Base-by-base conservation (phyloP, 2,888 invertebrate species). In the Plebejus anna region DNA sequence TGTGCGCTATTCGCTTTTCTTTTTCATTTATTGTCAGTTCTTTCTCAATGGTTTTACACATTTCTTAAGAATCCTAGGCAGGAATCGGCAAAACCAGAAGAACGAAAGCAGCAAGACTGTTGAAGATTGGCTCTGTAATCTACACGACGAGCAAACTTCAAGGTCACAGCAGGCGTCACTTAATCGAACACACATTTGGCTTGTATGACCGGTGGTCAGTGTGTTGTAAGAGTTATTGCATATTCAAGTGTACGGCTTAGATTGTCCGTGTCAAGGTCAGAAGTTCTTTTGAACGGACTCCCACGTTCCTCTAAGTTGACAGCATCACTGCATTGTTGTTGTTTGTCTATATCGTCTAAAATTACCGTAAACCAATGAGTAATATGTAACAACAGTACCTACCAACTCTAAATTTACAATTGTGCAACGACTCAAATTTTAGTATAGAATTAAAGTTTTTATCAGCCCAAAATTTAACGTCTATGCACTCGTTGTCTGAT, bases 211-310 rank as follows among this genome's bases (percentile, higher is more conserved):
- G 16, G 73, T 73, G 51, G 73, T 71, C 71, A 42, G 38, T 13
- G 57, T 76, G 76, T 76, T 72, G 76, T 72, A 76, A 76, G 72
- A 70, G 61, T 61, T 57, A 73, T 61, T 76, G 76, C 66, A 47
- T 61, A 76, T 76, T 47, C 59, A 47, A 73, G 72, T 76, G 71
- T 76, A 71, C 57, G 70, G 57, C 55, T 72, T 76, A 32, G 72
- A 42, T 73, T 73, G 72, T 57, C 47, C 76, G 75, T 89, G 89
- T 89, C 88, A 90, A 90, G 90, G 89, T 85, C 87, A 82, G 4
- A 42, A 9, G 66, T 66, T 71, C 42, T 71, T 71, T n/a, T 38
- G 42, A 71, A 42, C 71, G 38, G 36, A 38, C 38, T 22, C 71
- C 71, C 71, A 71, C 71, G n/a, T 38, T 66, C 61, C 28, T 61